phyloP scores from a whole-genome alignment of 2,888 invertebrate species.

The Dolomedes plantarius region DNA sequence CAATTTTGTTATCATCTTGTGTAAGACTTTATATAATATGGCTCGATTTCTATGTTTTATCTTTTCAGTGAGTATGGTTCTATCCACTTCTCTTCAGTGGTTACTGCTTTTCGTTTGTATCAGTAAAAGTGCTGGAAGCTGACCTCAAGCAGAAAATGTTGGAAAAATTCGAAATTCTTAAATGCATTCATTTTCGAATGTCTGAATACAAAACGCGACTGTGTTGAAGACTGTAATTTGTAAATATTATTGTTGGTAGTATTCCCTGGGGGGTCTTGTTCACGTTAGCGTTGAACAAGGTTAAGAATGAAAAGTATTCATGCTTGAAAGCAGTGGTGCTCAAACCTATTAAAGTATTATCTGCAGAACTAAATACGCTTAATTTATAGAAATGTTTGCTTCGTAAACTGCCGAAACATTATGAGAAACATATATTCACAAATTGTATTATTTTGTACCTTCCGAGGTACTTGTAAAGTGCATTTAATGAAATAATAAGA shows the following conservation, averaged over 20 bases:
- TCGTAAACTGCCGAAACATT: too few relatives aligned
- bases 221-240: conserved; percentile 26
- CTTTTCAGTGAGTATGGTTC: background rate
- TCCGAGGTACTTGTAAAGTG: too few relatives aligned
- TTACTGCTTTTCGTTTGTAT: conserved; percentile 17
- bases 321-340: background rate
- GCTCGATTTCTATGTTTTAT: too few relatives aligned
- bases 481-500: too few relatives aligned
- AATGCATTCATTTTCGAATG: conserved; percentile 54
- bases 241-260: conserved; percentile 33
- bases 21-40: too few relatives aligned
- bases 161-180: background rate
- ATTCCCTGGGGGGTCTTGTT: background rate
- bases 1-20: too few relatives aligned
- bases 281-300: conserved; percentile 1
- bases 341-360: background rate
- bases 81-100: conserved; percentile 23
- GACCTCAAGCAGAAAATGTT: background rate
- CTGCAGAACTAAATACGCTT: background rate
- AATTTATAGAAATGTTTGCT: too few relatives aligned
- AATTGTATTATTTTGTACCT: too few relatives aligned
- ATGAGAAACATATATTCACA: too few relatives aligned
- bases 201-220: conserved; percentile 29
- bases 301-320: background rate
- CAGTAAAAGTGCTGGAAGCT: conserved; percentile 15